These are phyloP conservation scores for Perithous albicinctus DNA, from an alignment of 2,888 invertebrate species.

Conservation along the genomic window DNA sequence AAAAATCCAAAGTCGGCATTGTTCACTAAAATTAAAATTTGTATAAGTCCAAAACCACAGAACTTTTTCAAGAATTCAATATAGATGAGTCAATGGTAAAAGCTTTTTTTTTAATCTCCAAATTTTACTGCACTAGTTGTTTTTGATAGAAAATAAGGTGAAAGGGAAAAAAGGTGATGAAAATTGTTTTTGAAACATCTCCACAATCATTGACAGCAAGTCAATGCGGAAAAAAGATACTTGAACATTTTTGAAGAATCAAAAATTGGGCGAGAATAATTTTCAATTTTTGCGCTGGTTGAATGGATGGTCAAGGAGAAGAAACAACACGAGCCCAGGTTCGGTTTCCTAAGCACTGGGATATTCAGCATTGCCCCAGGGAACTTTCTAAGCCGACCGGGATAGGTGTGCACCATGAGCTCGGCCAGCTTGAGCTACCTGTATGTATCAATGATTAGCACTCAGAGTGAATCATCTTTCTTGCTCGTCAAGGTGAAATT, in stretches of 20 bases:
- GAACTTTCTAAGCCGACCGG: constrained; percentile 66
- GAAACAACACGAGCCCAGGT: constrained; percentile 14
- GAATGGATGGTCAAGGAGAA: background rate
- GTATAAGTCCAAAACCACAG: too few relatives aligned
- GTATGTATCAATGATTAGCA: constrained; percentile 52
- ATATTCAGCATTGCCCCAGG: constrained; percentile 48
- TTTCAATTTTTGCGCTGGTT: background rate
- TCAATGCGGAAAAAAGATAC: background rate
- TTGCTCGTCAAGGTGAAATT: constrained; percentile 64
- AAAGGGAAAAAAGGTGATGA: too few relatives aligned
- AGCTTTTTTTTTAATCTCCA: too few relatives aligned
- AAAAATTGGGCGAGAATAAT: background rate
- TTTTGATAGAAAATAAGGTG: too few relatives aligned
- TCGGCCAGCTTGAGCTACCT: constrained; percentile 29
- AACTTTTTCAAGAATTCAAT: too few relatives aligned
- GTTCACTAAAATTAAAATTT: too few relatives aligned
- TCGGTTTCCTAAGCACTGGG: constrained; percentile 29
- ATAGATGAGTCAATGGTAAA: background rate
- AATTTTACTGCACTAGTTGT: too few relatives aligned
- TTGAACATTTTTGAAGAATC: background rate
- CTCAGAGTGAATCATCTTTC: constrained; percentile 58
- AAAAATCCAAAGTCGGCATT: too few relatives aligned
- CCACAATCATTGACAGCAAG: too few relatives aligned
- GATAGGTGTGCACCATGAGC: constrained; percentile 23
- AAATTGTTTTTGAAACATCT: too few relatives aligned